Percentiles rank a stretch among this genome's conserved stretches.
These are phyloP conservation scores for Crocidura indochinensis DNA, from an alignment of 2,797 vertebrate genomes.

Conservation along the genomic window DNA sequence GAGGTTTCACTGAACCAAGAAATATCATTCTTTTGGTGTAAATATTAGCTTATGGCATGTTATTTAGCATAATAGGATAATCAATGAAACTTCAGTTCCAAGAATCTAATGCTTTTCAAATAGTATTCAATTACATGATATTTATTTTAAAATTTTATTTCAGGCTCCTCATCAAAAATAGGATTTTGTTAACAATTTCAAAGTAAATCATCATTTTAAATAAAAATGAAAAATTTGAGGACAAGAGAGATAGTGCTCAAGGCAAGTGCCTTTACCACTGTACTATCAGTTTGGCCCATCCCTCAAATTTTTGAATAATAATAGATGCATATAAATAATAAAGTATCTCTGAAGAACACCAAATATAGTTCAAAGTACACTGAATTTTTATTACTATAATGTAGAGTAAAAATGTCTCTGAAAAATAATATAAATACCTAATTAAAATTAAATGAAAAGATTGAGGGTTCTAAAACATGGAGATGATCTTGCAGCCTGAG, in stretches of 20 bases:
- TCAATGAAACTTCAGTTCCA: no score
- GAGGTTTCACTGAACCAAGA: no score
- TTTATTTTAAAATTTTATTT: conserved; percentile 45
- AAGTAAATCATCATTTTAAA: conserved; percentile 20
- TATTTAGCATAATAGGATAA: no score
- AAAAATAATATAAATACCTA: not conserved
- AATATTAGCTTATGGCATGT: no score
- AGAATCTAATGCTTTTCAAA: no score
- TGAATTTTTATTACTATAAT: not conserved
- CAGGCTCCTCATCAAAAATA: not conserved
- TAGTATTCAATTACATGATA: not conserved
- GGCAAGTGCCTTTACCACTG: no score
- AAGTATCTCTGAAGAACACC: not conserved
- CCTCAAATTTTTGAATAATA: not conserved
- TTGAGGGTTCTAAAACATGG: no score
- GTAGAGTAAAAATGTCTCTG: not conserved
- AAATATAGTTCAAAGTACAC: not conserved
- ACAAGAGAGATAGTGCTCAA: not conserved
- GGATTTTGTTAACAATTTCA: not conserved
- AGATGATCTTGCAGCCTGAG: not conserved
- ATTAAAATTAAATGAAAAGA: not conserved
- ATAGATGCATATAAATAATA: no score
- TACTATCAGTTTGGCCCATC: no score
- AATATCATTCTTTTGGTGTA: no score
- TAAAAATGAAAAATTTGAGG: not conserved